These are phyloP conservation scores for Troilus luridus DNA, from an alignment of 2,888 invertebrate genomes.

Conservation along the genomic window DNA sequence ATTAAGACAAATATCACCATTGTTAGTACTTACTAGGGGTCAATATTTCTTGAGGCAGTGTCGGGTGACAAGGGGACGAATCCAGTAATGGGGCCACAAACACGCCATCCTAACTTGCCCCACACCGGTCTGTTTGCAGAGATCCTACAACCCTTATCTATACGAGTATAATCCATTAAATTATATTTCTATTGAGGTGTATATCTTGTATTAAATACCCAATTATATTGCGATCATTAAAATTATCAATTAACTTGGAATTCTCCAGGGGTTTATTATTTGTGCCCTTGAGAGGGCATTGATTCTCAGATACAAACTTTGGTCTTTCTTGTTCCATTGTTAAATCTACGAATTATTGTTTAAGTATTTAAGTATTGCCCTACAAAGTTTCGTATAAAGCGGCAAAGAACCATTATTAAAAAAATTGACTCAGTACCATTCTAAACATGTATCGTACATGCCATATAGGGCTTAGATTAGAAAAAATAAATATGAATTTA, in stretches of 20 bases:
- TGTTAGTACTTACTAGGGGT: background rate
- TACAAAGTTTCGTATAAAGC: no score
- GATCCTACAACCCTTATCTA: background rate
- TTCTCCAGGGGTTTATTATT: no score
- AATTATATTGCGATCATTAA: background rate
- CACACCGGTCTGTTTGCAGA: background rate
- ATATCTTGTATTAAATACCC: background rate
- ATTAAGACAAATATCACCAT: background rate
- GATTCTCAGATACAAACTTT: no score
- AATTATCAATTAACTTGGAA: background rate
- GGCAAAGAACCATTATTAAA: no score
- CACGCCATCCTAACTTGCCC: background rate
- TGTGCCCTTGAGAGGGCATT: no score
- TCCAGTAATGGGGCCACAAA: slow-evolving; percentile 5
- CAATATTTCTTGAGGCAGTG: background rate
- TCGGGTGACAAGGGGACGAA: background rate
- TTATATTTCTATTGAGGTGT: background rate
- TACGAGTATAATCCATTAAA: slow-evolving; percentile 37
- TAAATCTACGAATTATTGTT: no score
- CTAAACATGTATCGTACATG: no score
- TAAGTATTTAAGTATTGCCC: no score
- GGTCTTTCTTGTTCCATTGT: no score
- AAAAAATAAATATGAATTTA: no score
- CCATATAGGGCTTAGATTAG: no score
- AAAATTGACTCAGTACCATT: no score